Evolutionary conservation across 2,797 vertebrate genomes (phyloP).

Genomic region (Crypturellus tataupa): DNA sequence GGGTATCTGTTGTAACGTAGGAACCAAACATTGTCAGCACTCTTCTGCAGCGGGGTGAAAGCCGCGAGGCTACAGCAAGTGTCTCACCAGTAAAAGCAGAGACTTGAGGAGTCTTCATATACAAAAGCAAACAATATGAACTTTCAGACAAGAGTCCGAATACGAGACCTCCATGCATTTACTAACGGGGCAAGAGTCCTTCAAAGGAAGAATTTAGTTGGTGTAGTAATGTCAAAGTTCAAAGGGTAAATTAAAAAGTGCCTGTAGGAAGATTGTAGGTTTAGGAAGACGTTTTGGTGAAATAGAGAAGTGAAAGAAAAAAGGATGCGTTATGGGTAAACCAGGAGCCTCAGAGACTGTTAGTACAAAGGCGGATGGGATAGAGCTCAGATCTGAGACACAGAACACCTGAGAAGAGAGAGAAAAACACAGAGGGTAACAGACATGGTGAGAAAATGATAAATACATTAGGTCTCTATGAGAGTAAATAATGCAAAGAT

Average conservation of each 20-base stretch:
- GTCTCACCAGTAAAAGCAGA: conserved; percentile 76
- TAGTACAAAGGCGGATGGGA: conserved; percentile 93
- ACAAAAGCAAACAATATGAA: conserved; percentile 81
- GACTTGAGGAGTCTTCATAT: conserved; percentile 82
- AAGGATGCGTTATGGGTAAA: conserved; percentile 86
- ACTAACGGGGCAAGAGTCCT: conserved; percentile 77
- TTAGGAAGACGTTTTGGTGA: conserved; percentile 83
- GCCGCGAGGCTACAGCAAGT: conserved; percentile 83
- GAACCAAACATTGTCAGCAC: conserved; percentile 93
- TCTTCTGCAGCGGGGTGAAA: conserved; percentile 80
- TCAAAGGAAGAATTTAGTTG: conserved; percentile 78
- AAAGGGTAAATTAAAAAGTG: conserved; percentile 80
- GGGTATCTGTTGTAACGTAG: conserved; percentile 96
- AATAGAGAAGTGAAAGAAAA: conserved; percentile 85
- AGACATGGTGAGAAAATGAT: conserved; percentile 85
- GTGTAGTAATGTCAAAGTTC: conserved; percentile 76
- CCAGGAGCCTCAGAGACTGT: conserved; percentile 89
- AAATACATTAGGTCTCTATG: conserved; percentile 82
- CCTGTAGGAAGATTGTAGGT: conserved; percentile 86
- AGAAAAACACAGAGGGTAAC: conserved; percentile 91
- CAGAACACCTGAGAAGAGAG: conserved; percentile 96
- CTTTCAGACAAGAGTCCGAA: conserved; percentile 78
- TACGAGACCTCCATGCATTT: conserved; percentile 81
- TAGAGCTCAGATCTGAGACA: conserved; percentile 89
- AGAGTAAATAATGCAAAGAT: conserved; percentile 78